Conservation (phyloP, 2,113 vertebrate genomes). For the Colinus virginianus region DNA sequence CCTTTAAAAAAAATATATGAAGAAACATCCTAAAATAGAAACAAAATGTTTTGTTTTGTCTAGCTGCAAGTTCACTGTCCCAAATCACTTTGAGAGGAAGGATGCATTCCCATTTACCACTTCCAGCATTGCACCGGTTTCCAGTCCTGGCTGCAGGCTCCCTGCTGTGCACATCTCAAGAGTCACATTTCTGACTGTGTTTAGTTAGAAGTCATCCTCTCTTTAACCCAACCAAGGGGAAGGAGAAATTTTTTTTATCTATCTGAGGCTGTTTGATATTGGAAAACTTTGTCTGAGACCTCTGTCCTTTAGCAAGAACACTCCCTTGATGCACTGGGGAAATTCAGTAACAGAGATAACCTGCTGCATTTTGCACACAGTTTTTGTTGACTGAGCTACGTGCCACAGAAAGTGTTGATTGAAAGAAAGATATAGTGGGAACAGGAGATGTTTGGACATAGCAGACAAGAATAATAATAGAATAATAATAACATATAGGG, state of each 20-base stretch:
- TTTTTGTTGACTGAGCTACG: not conserved
- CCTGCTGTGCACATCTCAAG: not conserved
- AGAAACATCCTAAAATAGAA: not conserved
- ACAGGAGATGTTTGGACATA: not conserved
- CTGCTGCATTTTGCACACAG: not conserved
- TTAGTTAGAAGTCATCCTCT: not conserved
- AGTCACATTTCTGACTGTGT: not conserved
- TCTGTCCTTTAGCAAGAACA: not conserved
- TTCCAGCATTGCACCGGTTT: not conserved
- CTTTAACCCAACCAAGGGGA: not conserved
- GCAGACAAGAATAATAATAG: not conserved
- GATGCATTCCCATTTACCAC: not conserved
- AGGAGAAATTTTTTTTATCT: not conserved
- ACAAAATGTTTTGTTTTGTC: constrained; percentile 10
- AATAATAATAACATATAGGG: rapidly evolving
- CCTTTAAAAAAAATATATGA: not conserved
- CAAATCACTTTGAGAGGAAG: not conserved
- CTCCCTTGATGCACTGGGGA: not conserved
- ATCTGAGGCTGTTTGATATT: not conserved
- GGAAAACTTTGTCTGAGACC: not conserved
- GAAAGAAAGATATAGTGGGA: not conserved
- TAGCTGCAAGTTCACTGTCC: not conserved
- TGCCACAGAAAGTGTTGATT: not conserved
- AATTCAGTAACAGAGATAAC: not conserved
- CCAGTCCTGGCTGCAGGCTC: not conserved